Evolutionary conservation across 2,797 vertebrate genomes (phyloP), one percentile per base, ranked within the genome.

Genomic region (Falco novaeseelandiae): DNA sequence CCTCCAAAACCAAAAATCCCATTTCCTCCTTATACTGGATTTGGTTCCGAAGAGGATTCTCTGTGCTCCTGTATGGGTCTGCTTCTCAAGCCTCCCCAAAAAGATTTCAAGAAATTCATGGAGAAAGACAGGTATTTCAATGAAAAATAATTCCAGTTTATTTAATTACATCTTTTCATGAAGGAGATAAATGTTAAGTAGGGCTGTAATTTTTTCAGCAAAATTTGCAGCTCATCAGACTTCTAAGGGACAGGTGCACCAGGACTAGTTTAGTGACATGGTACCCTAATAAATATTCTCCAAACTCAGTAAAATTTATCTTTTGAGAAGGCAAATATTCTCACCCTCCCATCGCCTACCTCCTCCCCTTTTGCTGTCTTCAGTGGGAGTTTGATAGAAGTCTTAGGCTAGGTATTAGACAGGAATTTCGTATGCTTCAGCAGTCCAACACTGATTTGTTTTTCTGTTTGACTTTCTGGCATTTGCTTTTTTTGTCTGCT

Each of bases 41-140:
- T 99, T 97, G 99, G 99, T 90, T 99, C 99, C 8, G 99, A 99
- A 97, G 99, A 99, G 96, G 99, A 99, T 97, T 99, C 99, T 9
- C 97, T 99, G 20, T 96, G 96, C 87, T 99, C 98, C 83, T 99
- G 99, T 95, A 95, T 96, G 93, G 61, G 97, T 65, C 95, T 99
- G 65, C 55, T 98, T 91, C 98, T 95, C 85, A 98, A 98, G 85
- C 97, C 98, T 85, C 98, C 97, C 9, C 96, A 94, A 81, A 99
- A 98, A 95, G 98, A 99, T 95, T 98, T 99, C 80, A 97, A 36
- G 65, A 99, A 99, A 88, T 98, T 99, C 69, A 96, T 99, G 97
- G 96, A 98, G 96, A 99, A 99, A 97, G 99, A 99, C 98, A 99
- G 99, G 99, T 99, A 98, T 94, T 94, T 93, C 27, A 77, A 22